These are phyloP conservation scores for Dolichotis patagonum DNA, from an alignment of 2,113 vertebrate species.

Conservation along the genomic window DNA sequence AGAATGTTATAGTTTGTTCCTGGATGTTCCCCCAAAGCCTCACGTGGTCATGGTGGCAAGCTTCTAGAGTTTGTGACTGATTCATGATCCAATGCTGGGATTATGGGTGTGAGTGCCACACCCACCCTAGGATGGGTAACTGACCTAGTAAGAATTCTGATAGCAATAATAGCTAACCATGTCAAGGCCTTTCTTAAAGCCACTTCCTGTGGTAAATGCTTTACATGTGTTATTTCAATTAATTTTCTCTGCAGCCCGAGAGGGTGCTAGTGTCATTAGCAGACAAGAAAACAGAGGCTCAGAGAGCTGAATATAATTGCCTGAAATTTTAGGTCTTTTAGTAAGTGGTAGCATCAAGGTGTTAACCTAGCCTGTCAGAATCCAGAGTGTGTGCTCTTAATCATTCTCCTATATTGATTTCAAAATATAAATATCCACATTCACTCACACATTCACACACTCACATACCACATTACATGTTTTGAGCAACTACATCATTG, in stretches of 20 bases:
- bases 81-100: too few species aligned
- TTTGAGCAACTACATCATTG: neutral
- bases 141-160: neutral
- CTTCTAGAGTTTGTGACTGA: too few species aligned
- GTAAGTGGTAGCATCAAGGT: neutral
- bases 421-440: constrained; percentile 18
- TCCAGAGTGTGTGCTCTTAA: neutral
- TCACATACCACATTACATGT: neutral
- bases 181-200: neutral
- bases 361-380: neutral
- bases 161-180: neutral
- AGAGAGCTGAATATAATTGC: neutral
- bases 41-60: too few species aligned
- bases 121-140: too few species aligned
- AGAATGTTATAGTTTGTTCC: too few species aligned
- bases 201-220: neutral
- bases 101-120: too few species aligned
- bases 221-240: constrained; percentile 10
- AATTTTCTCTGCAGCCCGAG: neutral
- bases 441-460: neutral
- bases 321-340: neutral
- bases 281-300: constrained; percentile 12
- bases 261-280: neutral
- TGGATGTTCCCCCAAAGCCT: too few species aligned
- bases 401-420: neutral